Evolutionary conservation across 2,888 invertebrate genomes (phyloP), one percentile per base, ranked within the genome.

Genomic region (Alcis repandata): DNA sequence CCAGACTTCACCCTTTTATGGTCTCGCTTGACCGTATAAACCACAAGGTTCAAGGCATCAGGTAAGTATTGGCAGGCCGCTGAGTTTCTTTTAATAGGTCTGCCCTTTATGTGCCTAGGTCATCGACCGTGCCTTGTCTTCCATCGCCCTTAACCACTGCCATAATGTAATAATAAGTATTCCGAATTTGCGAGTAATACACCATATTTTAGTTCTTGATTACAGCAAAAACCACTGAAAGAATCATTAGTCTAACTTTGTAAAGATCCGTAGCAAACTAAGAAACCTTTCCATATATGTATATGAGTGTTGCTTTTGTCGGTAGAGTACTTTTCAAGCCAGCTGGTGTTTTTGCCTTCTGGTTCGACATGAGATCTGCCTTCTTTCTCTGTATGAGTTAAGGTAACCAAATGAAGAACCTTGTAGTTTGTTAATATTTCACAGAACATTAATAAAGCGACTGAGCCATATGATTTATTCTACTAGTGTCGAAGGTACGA

Each of bases 1-100:
- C 9, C 11, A 7, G 36, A 7, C 11, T 36, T 36, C 36, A 36
- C 36, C 1, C 1, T 10, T 8, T 41, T 13, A 9, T 2, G 17
- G 4, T 15, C 6, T 45, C 13, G 40, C 27, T 27, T 41, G 41
- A 13, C 15, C 54, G 9, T 54, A 54, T 17, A 54, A 17, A 20
- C 38, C 43, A 43, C 7, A 9, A 36, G 19, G 56, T 56, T 56
- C 56, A 56, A 43, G 56, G 56, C 27, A 36, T 56, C 56, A 15
- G 54, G 17, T 15, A 43, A 17, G 40, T 19, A 19, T 36, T 20
- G 36, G 33, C 45, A 56, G 45, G 17, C 27, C 2, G 17, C 19
- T 54, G 19, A 43, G 27, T 45, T 45, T 36, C 32, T 38, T 45
- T 45, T 33, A 45, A 56, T 45, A 19, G 32, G 20, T 56, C 45